Base-by-base conservation (phyloP, 92 coral and sea anemone species). In the Galaxea fascicularis region DNA sequence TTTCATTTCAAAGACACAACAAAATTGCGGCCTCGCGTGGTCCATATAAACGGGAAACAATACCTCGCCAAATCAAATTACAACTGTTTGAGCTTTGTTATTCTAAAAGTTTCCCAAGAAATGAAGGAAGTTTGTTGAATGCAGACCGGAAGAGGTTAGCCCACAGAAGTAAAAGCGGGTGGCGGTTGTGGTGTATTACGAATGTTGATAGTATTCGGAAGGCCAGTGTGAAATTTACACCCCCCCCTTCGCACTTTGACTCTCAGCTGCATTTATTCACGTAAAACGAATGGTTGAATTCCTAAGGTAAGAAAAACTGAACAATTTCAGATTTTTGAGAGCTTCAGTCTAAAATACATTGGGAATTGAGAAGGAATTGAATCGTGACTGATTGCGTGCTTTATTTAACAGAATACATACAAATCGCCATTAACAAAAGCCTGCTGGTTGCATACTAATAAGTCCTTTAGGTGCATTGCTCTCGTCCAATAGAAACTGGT, bases 31-130 rank as follows among this genome's bases (percentile, higher is more conserved):
- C 15, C 11, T 49, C 11, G 35, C 68, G 68, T 63, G 68, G 71
- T 46, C 54, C 52, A 70, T 17, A 45, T 21, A 10, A 5, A 70
- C 15, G 0, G 74, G 4, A 74, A 74, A 77, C 71, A 62, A 51
- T 44, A 77, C n/a, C 20, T 56, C 41, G 58, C 10, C 15, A 64
- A 64, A 78, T 78, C 27, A 13, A 64, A 78, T 78, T 63, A 76
- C 17, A 46, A 27, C 17, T 45, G 26, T 22, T 78, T 45, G 24
- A 16, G 59, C 44, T 65, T 64, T 79, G 84, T 49, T 46, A 11
- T 65, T 22, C 4, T 47, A n/a, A 24, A 44, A 79, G 20, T 63
- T 21, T 51, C n/a, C 27, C 27, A 51, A 31, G 31, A 76, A 51
- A 73, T 2, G 5, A 9, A n/a, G 81, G 68, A 76, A 76, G 81